Conservation (phyloP, 1,140 invertebrate genomes). For the Drosophila pandora region DNA sequence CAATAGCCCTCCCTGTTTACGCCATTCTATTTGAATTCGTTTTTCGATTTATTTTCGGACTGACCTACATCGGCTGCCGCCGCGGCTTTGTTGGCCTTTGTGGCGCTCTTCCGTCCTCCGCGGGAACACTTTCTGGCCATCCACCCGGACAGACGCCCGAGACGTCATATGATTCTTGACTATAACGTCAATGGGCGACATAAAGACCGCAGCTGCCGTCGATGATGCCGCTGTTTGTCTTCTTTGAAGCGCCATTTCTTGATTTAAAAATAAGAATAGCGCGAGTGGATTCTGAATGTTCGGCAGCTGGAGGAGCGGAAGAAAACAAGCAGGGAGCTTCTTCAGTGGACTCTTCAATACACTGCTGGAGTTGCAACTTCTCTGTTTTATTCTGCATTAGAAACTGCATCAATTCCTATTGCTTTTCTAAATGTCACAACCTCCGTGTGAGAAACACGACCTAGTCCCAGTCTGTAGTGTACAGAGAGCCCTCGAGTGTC, state of each 20-base stretch:
- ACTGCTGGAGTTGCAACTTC: background rate
- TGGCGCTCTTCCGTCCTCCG: constrained; percentile 6
- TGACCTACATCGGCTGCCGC: constrained; percentile 68
- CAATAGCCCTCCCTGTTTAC: constrained; percentile 17
- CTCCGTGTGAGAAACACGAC: background rate
- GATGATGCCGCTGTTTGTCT: constrained; percentile 22
- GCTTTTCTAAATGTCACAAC: background rate
- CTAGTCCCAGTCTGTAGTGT: background rate
- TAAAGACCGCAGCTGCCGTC: constrained; percentile 42
- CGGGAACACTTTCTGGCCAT: constrained; percentile 31
- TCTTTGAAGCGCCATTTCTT: constrained; percentile 47
- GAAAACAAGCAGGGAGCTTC: background rate
- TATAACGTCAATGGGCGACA: constrained; percentile 66
- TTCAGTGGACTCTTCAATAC: background rate
- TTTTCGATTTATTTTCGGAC: constrained; percentile 71
- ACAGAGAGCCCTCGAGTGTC: background rate
- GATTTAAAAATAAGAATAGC: constrained; percentile 31
- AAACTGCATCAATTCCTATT: background rate
- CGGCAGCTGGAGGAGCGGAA: constrained; percentile 52
- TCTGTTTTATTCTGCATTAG: background rate
- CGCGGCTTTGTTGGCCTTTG: constrained; percentile 13
- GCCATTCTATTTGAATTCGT: constrained; percentile 48
- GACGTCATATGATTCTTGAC: constrained; percentile 73
- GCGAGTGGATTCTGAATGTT: constrained; percentile 44
- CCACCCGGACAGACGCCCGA: background rate